These are phyloP conservation scores for Eupeodes latifasciatus DNA, from an alignment of 2,888 invertebrate genomes.

Conservation along the genomic window DNA sequence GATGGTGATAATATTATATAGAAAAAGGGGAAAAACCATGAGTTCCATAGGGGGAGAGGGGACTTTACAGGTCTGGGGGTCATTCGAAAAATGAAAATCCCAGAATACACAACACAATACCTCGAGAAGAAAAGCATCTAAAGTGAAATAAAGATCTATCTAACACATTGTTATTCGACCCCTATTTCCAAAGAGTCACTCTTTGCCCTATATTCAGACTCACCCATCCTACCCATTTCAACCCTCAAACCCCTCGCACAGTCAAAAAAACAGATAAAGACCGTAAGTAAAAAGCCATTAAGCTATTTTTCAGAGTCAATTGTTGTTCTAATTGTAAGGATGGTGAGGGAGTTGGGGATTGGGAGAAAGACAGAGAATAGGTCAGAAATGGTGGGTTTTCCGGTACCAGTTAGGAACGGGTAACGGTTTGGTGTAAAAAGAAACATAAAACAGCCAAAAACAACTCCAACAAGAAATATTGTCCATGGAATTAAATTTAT, in stretches of 20 bases:
- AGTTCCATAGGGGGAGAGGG: neutral
- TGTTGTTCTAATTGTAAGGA: constrained; percentile 46
- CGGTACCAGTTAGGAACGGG: neutral
- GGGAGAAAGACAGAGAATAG: neutral
- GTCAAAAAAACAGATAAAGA: constrained; percentile 56
- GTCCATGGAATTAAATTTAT: constrained; percentile 73
- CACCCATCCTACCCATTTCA: neutral
- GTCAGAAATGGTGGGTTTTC: constrained; percentile 13
- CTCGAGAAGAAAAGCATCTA: constrained; percentile 58
- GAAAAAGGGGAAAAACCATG: neutral
- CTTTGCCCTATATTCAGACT: neutral
- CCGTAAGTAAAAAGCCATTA: constrained; percentile 76
- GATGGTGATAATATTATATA: constrained; percentile 25
- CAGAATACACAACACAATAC: constrained; percentile 42
- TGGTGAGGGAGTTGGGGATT: neutral
- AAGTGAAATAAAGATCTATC: constrained; percentile 73
- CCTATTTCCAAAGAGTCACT: constrained; percentile 11
- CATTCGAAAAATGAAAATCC: constrained; percentile 30
- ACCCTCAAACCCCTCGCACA: neutral
- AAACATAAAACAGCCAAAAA: constrained; percentile 36
- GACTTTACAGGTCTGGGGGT: neutral
- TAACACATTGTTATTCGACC: constrained; percentile 64
- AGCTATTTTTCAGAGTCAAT: constrained; percentile 76
- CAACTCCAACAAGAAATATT: constrained; percentile 65
- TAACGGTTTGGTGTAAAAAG: constrained; percentile 22